phyloP scores from a whole-genome alignment of 2,113 vertebrate genomes.

The Sylvilagus bachmani region DNA sequence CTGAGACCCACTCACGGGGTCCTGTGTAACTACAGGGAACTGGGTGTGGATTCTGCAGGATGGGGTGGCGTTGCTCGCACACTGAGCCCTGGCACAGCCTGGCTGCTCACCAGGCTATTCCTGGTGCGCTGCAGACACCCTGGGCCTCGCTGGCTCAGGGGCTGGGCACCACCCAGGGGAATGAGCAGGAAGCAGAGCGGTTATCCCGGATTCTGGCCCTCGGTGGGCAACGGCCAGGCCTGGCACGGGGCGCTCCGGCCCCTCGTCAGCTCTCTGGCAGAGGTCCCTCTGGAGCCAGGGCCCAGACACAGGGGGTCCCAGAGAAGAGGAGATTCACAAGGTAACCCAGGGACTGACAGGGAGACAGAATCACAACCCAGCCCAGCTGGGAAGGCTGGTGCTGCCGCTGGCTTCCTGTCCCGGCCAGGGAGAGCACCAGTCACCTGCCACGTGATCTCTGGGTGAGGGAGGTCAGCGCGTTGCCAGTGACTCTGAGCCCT shows the following conservation, averaged over 20 bases:
- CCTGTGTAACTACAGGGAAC: neutral
- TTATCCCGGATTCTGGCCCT: neutral
- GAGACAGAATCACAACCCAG: neutral
- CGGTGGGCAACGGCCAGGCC: accelerated
- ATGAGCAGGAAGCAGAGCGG: neutral
- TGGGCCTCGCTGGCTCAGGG: neutral
- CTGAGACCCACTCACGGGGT: neutral
- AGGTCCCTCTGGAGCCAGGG: neutral
- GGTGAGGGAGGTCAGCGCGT: neutral
- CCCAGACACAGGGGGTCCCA: neutral
- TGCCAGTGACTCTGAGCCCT: neutral
- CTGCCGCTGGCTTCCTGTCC: neutral
- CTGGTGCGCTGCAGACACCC: neutral
- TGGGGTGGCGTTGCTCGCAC: too few species aligned
- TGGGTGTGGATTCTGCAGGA: neutral
- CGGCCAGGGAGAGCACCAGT: neutral
- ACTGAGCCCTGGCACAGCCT: neutral
- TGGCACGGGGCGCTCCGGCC: accelerated
- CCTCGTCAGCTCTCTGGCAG: neutral
- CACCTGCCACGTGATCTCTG: neutral
- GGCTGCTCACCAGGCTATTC: neutral
- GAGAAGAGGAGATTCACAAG: neutral
- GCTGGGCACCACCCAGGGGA: neutral
- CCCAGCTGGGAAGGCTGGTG: neutral
- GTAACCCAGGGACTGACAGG: neutral